Evolutionary conservation across 2,888 invertebrate species (phyloP).

Genomic region (Sesia apiformis): DNA sequence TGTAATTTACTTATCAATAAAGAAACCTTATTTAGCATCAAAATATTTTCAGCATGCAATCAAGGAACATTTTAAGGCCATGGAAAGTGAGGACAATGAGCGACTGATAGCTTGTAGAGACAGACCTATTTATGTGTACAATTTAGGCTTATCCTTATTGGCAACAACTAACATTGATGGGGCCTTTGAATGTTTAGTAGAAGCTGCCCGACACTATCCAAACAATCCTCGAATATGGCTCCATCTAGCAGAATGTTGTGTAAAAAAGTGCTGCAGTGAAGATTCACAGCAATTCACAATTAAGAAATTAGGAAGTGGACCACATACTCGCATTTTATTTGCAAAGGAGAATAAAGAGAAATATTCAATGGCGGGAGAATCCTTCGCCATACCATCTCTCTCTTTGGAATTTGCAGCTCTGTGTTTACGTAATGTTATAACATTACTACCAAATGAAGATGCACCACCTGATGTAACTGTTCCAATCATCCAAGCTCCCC

Average conservation of each 20-base stretch:
- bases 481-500: constrained; percentile 65
- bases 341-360: constrained; percentile 55
- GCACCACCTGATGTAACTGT: constrained; percentile 40
- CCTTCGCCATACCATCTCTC: constrained; percentile 89
- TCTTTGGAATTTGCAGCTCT: constrained; percentile 92
- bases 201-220: constrained; percentile 88
- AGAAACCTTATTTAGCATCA: constrained; percentile 85
- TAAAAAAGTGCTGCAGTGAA: constrained; percentile 78
- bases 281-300: constrained; percentile 59
- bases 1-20: constrained; percentile 85
- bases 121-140: constrained; percentile 82
- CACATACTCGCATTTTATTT: constrained; percentile 55
- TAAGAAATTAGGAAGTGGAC: constrained; percentile 59
- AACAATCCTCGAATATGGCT: constrained; percentile 94
- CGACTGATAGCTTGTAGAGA: constrained; percentile 56
- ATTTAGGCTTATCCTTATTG: constrained; percentile 88
- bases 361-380: constrained; percentile 74
- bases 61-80: constrained; percentile 77
- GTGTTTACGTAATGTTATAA: constrained; percentile 89
- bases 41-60: constrained; percentile 87
- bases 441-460: constrained; percentile 77
- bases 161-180: constrained; percentile 86
- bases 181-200: constrained; percentile 93
- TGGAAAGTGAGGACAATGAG: constrained; percentile 57
- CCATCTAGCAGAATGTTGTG: constrained; percentile 94